phyloP scores from a whole-genome alignment of 2,888 invertebrate species.

The Ennomos fuscantarius region DNA sequence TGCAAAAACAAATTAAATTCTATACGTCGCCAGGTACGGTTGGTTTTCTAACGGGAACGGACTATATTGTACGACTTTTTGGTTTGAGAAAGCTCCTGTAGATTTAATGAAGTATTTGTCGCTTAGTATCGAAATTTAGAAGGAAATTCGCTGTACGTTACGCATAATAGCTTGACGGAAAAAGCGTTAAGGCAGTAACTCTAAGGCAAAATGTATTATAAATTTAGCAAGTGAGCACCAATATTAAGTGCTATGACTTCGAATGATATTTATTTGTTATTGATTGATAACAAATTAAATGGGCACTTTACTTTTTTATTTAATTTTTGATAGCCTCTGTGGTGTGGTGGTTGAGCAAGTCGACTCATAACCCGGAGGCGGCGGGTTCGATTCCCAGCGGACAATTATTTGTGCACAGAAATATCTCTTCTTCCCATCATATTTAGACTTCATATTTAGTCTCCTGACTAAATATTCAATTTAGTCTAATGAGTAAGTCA shows the following conservation, averaged over 20 bases:
- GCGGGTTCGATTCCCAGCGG: too few relatives aligned
- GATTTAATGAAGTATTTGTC: slow-evolving; percentile 42
- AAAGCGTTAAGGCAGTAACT: slow-evolving; percentile 19
- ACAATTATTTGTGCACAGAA: too few relatives aligned
- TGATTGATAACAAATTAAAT: too few relatives aligned
- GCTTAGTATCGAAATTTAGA: slow-evolving; percentile 34
- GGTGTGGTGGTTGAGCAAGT: too few relatives aligned
- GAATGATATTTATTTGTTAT: background rate
- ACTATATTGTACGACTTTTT: slow-evolving; percentile 13
- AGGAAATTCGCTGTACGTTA: slow-evolving; percentile 30
- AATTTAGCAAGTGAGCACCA: background rate
- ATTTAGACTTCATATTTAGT: too few relatives aligned
- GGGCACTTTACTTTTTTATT: too few relatives aligned
- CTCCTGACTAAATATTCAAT: too few relatives aligned
- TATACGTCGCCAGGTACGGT: background rate
- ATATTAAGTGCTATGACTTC: background rate
- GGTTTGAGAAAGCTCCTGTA: slow-evolving; percentile 19
- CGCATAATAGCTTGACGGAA: slow-evolving; percentile 29
- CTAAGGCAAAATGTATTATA: slow-evolving; percentile 3
- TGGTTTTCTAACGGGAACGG: slow-evolving; percentile 1
- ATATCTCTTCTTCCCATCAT: too few relatives aligned
- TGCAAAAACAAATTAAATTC: slow-evolving; percentile 1
- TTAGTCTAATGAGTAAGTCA: too few relatives aligned
- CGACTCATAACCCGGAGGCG: too few relatives aligned
- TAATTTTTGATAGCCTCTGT: too few relatives aligned